These are phyloP conservation scores for Aethina tumida DNA, from an alignment of 1,140 invertebrate species.

Conservation along the genomic window DNA sequence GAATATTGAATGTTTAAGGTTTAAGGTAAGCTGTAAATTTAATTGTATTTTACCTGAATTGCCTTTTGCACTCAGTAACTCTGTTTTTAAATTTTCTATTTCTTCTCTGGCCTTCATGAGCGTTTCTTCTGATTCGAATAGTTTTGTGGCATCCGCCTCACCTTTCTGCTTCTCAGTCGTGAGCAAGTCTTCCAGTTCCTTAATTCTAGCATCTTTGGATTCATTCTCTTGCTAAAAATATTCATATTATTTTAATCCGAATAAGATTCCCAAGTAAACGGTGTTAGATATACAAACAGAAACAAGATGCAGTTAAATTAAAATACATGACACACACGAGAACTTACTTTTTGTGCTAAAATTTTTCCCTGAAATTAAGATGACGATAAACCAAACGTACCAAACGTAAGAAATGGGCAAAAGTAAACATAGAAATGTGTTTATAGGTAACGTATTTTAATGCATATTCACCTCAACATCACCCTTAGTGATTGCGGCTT, in stretches of 20 bases:
- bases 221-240: conserved; percentile 37
- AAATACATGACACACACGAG: conserved; percentile 3
- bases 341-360: conserved; percentile 41
- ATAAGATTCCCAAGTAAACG: conserved; percentile 3
- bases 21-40: no score
- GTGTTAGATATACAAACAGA: conserved; percentile 12
- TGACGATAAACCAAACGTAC: no score
- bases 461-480: conserved; percentile 64
- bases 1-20: no score
- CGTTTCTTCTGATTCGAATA: conserved; percentile 47
- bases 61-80: conserved; percentile 20
- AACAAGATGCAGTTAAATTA: conserved; percentile 7
- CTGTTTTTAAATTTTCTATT: conserved; percentile 23
- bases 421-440: conserved; percentile 1
- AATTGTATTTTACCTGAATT: no score
- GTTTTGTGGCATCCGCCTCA: conserved; percentile 41
- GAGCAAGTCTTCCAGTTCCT: conserved; percentile 43
- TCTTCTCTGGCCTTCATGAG: conserved; percentile 37
- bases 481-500: conserved; percentile 69
- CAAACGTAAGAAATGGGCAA: no score
- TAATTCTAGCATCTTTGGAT: conserved; percentile 41
- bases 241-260: not conserved
- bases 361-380: conserved; percentile 36
- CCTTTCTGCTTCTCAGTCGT: conserved; percentile 38
- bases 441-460: conserved; percentile 2